Conservation (phyloP, 1,140 invertebrate species). For the Meloidogyne exigua region DNA sequence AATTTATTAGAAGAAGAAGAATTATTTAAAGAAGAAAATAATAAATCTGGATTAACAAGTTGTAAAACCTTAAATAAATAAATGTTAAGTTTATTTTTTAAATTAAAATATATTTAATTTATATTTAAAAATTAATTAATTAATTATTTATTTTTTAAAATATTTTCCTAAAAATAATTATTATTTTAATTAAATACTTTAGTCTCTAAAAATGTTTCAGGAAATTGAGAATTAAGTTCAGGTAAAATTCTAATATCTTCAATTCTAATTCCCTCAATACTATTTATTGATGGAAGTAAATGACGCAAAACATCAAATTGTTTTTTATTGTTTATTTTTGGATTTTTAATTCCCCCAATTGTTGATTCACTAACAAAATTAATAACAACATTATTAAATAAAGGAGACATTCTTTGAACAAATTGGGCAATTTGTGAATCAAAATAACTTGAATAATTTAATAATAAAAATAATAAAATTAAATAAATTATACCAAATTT, state of each 20-base stretch:
- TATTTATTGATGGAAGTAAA: background rate
- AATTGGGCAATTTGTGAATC: background rate
- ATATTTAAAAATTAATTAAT: background rate
- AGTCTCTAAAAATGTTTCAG: background rate
- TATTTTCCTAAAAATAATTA: background rate
- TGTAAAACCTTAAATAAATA: background rate
- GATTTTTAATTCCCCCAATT: background rate
- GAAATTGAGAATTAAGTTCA: background rate
- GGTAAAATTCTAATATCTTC: background rate
- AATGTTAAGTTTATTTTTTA: no score
- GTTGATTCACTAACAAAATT: background rate
- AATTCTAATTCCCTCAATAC: background rate
- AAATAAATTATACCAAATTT: background rate
- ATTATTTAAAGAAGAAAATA: background rate
- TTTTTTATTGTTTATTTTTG: background rate
- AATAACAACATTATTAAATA: constrained; percentile 3
- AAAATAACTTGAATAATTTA: background rate
- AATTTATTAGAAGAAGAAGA: no score
- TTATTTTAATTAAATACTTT: background rate
- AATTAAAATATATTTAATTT: background rate
- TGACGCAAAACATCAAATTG: background rate
- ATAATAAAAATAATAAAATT: background rate
- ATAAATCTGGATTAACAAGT: background rate
- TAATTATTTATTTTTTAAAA: background rate
- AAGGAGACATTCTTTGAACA: constrained; percentile 4